Evolutionary conservation across 2,888 invertebrate species (phyloP), one percentile per base, ranked within the genome.

Genomic region (Phyllotreta cruciferae): DNA sequence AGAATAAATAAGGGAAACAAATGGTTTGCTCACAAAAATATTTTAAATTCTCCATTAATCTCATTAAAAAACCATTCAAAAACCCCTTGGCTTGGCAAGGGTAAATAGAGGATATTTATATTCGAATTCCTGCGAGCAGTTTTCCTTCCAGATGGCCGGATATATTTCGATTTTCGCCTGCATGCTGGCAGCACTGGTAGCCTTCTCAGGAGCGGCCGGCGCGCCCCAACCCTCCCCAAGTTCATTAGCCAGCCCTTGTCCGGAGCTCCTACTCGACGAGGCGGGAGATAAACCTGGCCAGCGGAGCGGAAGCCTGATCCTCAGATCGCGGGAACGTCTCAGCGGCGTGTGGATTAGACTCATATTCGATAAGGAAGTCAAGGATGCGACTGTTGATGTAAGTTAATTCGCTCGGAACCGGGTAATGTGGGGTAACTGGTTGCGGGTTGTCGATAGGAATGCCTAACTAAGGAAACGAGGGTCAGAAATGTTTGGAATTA

Each of bases 291-390:
- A 73, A 37, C 49, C 60, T 4, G 73, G 72, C 24, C 63, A 66
- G 56, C 73, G 74, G 74, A 69, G 65, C 9, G 77, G 73, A 57
- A 70, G 63, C 14, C 45, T 77, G 9, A 67, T 70, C 47, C 60
- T 76, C 35, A 55, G 68, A 50, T 68, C 75, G 11, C 73, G 74
- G 34, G 63, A 69, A 24, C 73, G 74, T 54, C 69, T 77, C 9
- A 66, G 71, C 36, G 77, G 77, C 14, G 62, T 75, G 14, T 77
- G 77, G 77, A 64, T 74, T 53, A 68, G 77, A 42, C 60, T 77
- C 44, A 63, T 74, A 35, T 76, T 77, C 62, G 72, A 76, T 54
- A 64, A 62, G 39, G 58, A 69, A 13, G 55, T 73, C 8, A 63
- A 62, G 9, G 39, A 66, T 14, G 44, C 75, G 35, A 57, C 60